Conservation (phyloP, 2,797 vertebrate genomes). For the Semotilus atromaculatus region DNA sequence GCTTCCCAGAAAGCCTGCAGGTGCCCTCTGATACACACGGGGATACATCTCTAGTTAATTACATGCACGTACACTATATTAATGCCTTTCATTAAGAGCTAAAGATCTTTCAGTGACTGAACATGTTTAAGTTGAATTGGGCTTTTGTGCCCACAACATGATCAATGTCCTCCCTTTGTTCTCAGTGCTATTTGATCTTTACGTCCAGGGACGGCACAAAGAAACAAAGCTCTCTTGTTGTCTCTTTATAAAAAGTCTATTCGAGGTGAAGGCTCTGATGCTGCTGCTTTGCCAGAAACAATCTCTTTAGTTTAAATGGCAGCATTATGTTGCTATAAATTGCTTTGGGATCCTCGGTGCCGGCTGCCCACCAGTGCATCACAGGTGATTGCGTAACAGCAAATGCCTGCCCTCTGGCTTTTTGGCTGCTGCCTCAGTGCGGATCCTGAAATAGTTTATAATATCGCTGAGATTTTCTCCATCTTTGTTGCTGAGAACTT, state of each 20-base stretch:
- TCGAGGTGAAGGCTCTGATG: constrained; percentile 31
- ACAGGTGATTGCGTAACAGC: constrained; percentile 36
- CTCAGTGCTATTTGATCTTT: constrained; percentile 41
- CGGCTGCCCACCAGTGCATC: constrained; percentile 30
- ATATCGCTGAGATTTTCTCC: constrained; percentile 4
- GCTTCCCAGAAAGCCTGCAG: background rate
- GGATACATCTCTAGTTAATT: background rate
- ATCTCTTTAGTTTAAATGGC: constrained; percentile 36
- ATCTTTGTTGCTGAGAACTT: constrained; percentile 15
- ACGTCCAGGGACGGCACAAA: constrained; percentile 45
- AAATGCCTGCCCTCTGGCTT: constrained; percentile 37
- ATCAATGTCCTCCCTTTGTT: constrained; percentile 42
- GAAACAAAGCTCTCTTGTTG: constrained; percentile 40
- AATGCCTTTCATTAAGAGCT: constrained; percentile 19
- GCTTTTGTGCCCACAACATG: constrained; percentile 20
- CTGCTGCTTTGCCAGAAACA: constrained; percentile 20
- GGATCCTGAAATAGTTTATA: constrained; percentile 35
- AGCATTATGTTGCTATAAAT: constrained; percentile 43
- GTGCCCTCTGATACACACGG: background rate
- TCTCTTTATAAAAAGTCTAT: constrained; percentile 26
- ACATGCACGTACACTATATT: background rate
- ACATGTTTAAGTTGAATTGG: constrained; percentile 37
- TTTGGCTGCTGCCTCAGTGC: constrained; percentile 16
- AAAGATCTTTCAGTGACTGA: background rate
- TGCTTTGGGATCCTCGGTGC: constrained; percentile 20